Evolutionary conservation across 2,113 vertebrate species (phyloP).

Genomic region (Sander vitreus): DNA sequence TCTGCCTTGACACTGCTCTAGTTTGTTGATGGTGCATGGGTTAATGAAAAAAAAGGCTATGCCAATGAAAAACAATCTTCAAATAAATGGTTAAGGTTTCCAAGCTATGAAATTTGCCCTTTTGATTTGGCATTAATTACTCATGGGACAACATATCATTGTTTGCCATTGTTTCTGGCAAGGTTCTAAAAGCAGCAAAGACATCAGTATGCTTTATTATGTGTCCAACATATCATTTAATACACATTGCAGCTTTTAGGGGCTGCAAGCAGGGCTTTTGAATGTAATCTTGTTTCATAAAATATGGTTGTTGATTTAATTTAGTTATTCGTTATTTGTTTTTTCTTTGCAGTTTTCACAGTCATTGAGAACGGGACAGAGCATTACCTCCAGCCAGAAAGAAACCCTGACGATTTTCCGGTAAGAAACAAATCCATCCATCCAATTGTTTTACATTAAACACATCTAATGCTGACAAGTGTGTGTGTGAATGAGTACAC

Average conservation of each 20-base stretch:
- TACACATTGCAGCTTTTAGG: not conserved
- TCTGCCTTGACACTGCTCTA: not conserved
- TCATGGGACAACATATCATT: not conserved
- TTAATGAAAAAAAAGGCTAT: not conserved
- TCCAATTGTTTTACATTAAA: not conserved
- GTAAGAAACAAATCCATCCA: slow-evolving; percentile 73
- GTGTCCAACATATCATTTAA: not conserved
- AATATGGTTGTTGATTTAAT: not conserved
- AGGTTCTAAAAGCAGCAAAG: not conserved
- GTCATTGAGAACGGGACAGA: slow-evolving; percentile 92
- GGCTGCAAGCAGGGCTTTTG: not conserved
- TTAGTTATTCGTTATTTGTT: not conserved
- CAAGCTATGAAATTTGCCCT: not conserved
- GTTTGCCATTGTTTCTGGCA: not conserved
- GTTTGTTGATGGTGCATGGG: not conserved
- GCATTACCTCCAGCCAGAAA: slow-evolving; percentile 85
- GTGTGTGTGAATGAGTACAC: not conserved
- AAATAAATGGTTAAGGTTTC: not conserved
- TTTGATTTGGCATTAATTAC: not conserved
- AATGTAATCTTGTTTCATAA: not conserved
- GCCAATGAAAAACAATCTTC: not conserved
- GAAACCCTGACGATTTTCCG: slow-evolving; percentile 80
- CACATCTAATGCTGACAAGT: not conserved
- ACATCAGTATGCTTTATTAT: not conserved
- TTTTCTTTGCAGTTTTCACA: slow-evolving; percentile 88